Conservation (phyloP, 2,888 invertebrate genomes). For the Psococerastis gibbosa region DNA sequence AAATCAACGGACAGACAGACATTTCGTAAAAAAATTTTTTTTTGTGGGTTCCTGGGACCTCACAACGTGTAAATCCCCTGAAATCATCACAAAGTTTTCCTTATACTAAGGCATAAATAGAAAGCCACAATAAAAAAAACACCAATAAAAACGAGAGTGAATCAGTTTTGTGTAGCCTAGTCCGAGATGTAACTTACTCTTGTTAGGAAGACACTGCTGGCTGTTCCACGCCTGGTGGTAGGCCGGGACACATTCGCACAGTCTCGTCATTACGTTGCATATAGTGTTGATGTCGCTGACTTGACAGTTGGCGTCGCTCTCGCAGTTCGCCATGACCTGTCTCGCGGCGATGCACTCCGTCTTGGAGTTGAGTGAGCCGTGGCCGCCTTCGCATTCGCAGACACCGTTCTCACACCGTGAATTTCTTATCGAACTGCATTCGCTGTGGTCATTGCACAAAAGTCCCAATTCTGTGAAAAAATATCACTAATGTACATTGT, state of each 20-base stretch:
- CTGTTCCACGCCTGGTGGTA: background rate
- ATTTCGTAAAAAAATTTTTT: too few species aligned
- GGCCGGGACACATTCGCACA: background rate
- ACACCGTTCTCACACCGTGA: background rate
- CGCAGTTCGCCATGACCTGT: background rate
- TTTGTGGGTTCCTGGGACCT: too few species aligned
- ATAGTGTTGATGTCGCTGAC: background rate
- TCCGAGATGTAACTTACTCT: too few species aligned
- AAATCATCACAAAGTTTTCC: too few species aligned
- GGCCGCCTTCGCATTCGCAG: background rate
- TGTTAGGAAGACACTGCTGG: background rate
- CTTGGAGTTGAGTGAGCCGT: background rate
- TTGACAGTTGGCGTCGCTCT: background rate
- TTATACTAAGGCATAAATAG: too few species aligned
- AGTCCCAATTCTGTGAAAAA: background rate
- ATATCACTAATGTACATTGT: too few species aligned
- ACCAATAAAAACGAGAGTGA: too few species aligned
- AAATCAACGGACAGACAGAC: too few species aligned
- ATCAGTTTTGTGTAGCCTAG: too few species aligned
- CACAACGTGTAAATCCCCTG: too few species aligned
- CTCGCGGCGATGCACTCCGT: background rate
- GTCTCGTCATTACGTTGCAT: background rate
- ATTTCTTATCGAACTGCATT: background rate
- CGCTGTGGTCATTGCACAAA: background rate
- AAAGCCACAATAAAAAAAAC: too few species aligned